Evolutionary conservation across 2,888 invertebrate genomes (phyloP), one percentile per base, ranked within the genome.

Genomic region (Diogma glabrata): DNA sequence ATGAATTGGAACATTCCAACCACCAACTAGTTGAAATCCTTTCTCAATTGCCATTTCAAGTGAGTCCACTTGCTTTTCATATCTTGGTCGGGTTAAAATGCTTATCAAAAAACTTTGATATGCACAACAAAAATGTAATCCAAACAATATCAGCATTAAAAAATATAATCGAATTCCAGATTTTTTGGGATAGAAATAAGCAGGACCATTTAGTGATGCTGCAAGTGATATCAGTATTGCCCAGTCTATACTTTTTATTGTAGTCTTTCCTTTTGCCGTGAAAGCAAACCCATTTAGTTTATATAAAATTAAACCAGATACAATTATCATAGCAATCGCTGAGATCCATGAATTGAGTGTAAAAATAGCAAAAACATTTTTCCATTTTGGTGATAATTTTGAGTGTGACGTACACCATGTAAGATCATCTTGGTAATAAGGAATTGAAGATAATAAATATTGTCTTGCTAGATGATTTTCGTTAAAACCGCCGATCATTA

Each of bases 401-500:
- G 69, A 67, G 49, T 57, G 63, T 2, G 64, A 60, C 38, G 69
- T 67, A 52, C 69, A 69, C 69, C 68, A 70, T 1, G 69, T 70
- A 3, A 70, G 57, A 49, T 70, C 70, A 50, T 70, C 69, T 57
- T 70, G 67, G 38, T 63, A 61, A 50, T 70, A 70, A 0, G 69
- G 63, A 3, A 65, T 62, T 6, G 64, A 62, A 20, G 66, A 62
- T 30, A 67, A 65, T 0, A 67, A 58, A 9, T 59, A 61, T 47
- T 65, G 63, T 20, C 63, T 64, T 1, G 66, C 60, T 49, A 60
- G 63, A 5, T 67, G 65, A 55, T 69, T 69, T 55, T 69, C 66
- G 47, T 64, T 65, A 6, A 70, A 61, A 30, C 69, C 69, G 4
- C 69, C 69, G 10, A 70, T 60, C 26, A 69, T 60, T 52, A 70